Evolutionary conservation across 2,888 invertebrate genomes (phyloP), one percentile per base, ranked within the genome.

Genomic region (Ochropleura leucogaster): DNA sequence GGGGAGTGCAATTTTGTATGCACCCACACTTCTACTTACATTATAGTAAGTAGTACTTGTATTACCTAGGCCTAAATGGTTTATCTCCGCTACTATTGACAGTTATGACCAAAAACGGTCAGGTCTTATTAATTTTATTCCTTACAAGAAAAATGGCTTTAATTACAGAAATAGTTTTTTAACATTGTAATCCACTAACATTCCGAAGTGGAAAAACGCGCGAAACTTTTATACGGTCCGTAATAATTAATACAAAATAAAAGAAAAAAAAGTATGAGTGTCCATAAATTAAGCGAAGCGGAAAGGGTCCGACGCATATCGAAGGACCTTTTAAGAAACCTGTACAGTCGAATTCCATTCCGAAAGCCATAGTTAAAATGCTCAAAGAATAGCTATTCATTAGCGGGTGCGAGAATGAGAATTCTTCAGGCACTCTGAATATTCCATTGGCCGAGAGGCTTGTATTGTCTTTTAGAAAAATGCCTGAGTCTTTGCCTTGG

Each of bases 361-460:
- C 95, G 90, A 91, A 91, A 91, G 87, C 94, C 96, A 96, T 96
- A 96, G 96, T 96, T 96, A 96, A 96, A 96, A 96, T 96, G 94
- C 95, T 94, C 93, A 92, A 94, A 95, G 96, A 95, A 96, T 96
- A 96, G 95, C 95, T 96, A 96, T 96, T 96, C 96, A 96, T 96
- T 96, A 96, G 96, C 92, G 94, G 95, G 96, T 93, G 96, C 96
- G 96, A 96, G 96, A 95, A 96, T 96, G 93, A 95, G 95, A 95
- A 96, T 96, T 96, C 96, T 94, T 94, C 88, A 94, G 92, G 95
- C 93, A 94, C 94, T 95, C 94, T 94, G 95, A 94, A 96, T 96
- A 96, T 95, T 94, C 95, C 95, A 90, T 93, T 93, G 93, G 93
- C 88, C 90, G 91, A 90, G 93, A 89, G 91, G 90, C 93, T 92